Percentiles rank a stretch among this genome's conserved stretches.
phyloP scores from a whole-genome alignment of 2,113 vertebrate genomes.

The Phoenicopterus ruber region DNA sequence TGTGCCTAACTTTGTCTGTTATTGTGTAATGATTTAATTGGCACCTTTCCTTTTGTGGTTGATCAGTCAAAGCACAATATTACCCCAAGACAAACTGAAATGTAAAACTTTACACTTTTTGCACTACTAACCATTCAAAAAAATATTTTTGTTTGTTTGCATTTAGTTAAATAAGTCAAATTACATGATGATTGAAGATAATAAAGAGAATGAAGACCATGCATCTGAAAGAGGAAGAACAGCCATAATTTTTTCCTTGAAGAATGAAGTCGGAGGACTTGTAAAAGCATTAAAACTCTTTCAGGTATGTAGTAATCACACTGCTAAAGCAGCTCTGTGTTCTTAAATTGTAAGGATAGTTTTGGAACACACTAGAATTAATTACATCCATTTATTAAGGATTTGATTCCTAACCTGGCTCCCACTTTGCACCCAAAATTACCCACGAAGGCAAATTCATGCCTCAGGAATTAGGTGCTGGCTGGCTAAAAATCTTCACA shows the following conservation, averaged over 20 bases:
- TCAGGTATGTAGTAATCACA: conserved; percentile 75
- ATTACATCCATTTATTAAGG: neutral
- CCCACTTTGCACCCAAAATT: neutral
- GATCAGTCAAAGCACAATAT: neutral
- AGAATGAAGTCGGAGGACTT: conserved; percentile 96
- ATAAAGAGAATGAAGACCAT: conserved; percentile 87
- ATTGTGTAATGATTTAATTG: neutral
- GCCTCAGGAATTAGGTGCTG: neutral
- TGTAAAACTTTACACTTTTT: neutral
- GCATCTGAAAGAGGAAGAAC: conserved; percentile 81
- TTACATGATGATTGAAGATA: conserved; percentile 89
- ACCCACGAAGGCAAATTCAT: neutral
- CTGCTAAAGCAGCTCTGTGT: neutral
- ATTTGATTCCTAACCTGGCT: neutral
- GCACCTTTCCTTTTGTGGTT: neutral
- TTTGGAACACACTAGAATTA: neutral
- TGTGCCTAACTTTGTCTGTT: neutral
- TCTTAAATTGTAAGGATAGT: neutral
- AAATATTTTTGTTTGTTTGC: neutral
- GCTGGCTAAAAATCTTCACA: neutral
- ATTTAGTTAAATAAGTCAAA: conserved; percentile 82
- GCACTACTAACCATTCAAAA: neutral
- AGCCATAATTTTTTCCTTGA: conserved; percentile 92
- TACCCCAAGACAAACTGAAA: neutral
- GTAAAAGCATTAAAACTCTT: conserved; percentile 95